Evolutionary conservation across 2,113 vertebrate species (phyloP), one percentile per base, ranked within the genome.

Genomic region (Dasyurus viverrinus): DNA sequence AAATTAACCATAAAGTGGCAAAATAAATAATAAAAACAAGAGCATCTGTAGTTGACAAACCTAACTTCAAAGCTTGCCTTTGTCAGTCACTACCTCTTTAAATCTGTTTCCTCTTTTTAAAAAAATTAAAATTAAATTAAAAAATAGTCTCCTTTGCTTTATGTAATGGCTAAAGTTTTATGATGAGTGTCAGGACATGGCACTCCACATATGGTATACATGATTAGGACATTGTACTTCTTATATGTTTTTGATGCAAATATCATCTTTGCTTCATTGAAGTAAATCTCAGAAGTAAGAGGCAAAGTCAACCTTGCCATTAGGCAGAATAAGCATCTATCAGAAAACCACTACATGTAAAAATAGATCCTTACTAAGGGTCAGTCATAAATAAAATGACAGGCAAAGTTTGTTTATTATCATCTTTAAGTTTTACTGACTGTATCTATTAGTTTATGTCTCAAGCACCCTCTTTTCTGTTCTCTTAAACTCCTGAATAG

Each of bases 231-330:
- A 4, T 68, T 9, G 16, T 92, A 94, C 76, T 93, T 76, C 42
- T 12, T 57, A 12, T 93, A 53, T 42, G 89, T 12, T 46, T 95
- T 95, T 54, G 91, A 89, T 92, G 42, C n/a, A 95, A 94, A 84
- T 42, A 93, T 92, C 4, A 0, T 92, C 90, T 90, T 91, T 16
- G 0, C 68, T 96, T 94, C 55, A 23, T 92, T 94, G 19, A 94
- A 93, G 57, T 91, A 27, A 11, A 94, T 4, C 46, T 60, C 7
- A 96, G 76, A 89, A 50, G 89, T 14, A 4, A 54, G 16, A n/a
- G 46, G 22, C 0, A 8, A 9, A 47, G 0, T 53, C 24, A 24
- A 3, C 92, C 93, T 92, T 94, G 50, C 92, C 94, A 27, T 90
- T 96, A 90, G 90, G 42, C 8, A 84, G 68, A 76, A 5, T 46